Percentiles rank a stretch among this genome's conserved stretches.
These are phyloP conservation scores for Crioceris asparagi DNA, from an alignment of 2,888 invertebrate genomes.

Conservation along the genomic window DNA sequence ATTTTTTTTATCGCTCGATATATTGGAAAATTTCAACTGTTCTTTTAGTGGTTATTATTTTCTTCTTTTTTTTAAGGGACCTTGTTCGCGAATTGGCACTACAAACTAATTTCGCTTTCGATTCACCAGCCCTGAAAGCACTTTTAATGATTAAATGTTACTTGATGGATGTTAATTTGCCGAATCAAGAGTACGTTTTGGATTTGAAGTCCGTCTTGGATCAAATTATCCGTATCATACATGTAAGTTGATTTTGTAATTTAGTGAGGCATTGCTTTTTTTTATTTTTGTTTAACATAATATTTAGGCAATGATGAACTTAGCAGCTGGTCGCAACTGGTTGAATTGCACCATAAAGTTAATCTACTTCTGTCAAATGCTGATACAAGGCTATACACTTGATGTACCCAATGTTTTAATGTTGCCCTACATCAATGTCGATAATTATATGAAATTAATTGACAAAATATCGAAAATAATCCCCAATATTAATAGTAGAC, in stretches of 20 bases:
- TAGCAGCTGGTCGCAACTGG: constrained; percentile 85
- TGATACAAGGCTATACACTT: constrained; percentile 87
- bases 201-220: constrained; percentile 96
- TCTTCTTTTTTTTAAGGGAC: constrained; percentile 48
- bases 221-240: constrained; percentile 88
- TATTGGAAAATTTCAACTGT: too few species aligned
- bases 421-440: constrained; percentile 63
- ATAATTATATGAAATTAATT: constrained; percentile 50
- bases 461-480: constrained; percentile 33
- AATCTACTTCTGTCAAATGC: constrained; percentile 75
- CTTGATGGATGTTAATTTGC: constrained; percentile 70
- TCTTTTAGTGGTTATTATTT: too few species aligned
- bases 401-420: constrained; percentile 61
- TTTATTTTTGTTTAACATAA: too few species aligned
- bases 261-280: not conserved
- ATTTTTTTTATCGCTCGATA: too few species aligned
- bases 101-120: constrained; percentile 61
- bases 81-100: constrained; percentile 66
- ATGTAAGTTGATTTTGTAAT: constrained; percentile 44
- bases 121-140: constrained; percentile 91
- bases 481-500: constrained; percentile 3
- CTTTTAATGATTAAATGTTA: constrained; percentile 90
- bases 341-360: constrained; percentile 66
- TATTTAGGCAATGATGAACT: constrained; percentile 93
- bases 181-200: constrained; percentile 88